Evolutionary conservation across 2,113 vertebrate genomes (phyloP).

Genomic region (Rhinichthys klamathensis): DNA sequence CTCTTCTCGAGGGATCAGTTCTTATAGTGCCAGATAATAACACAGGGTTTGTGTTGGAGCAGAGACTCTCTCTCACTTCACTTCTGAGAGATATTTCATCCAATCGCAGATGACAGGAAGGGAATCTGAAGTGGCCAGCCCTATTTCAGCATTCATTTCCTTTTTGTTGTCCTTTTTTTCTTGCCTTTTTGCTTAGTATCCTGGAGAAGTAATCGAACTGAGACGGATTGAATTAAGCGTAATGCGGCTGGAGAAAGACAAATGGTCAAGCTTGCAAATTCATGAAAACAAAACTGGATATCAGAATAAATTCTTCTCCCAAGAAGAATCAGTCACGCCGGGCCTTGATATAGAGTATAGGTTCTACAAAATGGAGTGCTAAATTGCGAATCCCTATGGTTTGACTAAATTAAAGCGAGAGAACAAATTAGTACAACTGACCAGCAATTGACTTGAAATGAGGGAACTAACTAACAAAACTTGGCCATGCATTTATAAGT

Average conservation of each 20-base stretch:
- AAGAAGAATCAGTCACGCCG: neutral
- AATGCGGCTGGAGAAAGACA: neutral
- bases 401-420: neutral
- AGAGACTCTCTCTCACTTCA: constrained; percentile 62
- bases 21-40: constrained; percentile 70
- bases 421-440: neutral
- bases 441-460: neutral
- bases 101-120: constrained; percentile 62
- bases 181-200: neutral
- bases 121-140: constrained; percentile 64
- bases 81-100: constrained; percentile 72
- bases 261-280: neutral
- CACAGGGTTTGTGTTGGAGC: constrained; percentile 70
- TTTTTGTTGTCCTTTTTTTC: constrained; percentile 51
- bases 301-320: neutral
- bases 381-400: neutral
- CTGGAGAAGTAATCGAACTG: neutral
- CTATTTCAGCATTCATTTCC: constrained; percentile 58
- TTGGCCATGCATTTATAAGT: neutral
- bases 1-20: constrained; percentile 56
- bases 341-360: neutral
- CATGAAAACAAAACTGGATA: neutral
- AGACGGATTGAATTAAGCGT: neutral
- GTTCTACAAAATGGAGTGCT: neutral
- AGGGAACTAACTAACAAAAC: neutral